Conservation (phyloP, 2,888 invertebrate genomes). For the Diplolepis rosae region DNA sequence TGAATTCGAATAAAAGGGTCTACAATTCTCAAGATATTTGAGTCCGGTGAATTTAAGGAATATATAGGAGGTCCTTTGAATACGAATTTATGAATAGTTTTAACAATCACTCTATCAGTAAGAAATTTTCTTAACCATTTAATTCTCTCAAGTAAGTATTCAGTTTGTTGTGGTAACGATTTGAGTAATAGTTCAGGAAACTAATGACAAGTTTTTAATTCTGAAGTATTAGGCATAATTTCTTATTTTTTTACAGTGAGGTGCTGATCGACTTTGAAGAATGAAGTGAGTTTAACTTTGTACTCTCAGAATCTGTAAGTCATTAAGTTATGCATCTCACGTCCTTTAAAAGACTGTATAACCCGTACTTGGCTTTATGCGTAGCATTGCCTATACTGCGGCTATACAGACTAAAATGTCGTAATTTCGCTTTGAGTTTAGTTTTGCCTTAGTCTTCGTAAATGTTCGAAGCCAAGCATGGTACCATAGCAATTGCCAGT, state of each 20-base stretch:
- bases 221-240: no score
- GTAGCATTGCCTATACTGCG: conserved; percentile 46
- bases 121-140: no score
- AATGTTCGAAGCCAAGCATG: conserved; percentile 42
- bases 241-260: neutral
- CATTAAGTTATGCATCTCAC: conserved; percentile 48
- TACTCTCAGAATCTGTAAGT: conserved; percentile 26
- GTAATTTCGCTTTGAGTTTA: conserved; percentile 62
- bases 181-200: no score
- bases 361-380: conserved; percentile 47
- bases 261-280: conserved; percentile 15
- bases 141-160: no score
- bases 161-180: no score
- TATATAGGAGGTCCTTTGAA: no score
- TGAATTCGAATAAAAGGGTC: no score
- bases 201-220: no score
- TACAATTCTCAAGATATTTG: no score
- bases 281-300: conserved; percentile 7
- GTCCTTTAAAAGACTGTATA: conserved; percentile 49
- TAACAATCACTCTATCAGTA: no score
- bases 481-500: conserved; percentile 44
- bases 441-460: conserved; percentile 55
- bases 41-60: no score
- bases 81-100: no score
- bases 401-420: conserved; percentile 56